Evolutionary conservation across 2,888 invertebrate species (phyloP).

Genomic region (Zygogramma bicolorata): DNA sequence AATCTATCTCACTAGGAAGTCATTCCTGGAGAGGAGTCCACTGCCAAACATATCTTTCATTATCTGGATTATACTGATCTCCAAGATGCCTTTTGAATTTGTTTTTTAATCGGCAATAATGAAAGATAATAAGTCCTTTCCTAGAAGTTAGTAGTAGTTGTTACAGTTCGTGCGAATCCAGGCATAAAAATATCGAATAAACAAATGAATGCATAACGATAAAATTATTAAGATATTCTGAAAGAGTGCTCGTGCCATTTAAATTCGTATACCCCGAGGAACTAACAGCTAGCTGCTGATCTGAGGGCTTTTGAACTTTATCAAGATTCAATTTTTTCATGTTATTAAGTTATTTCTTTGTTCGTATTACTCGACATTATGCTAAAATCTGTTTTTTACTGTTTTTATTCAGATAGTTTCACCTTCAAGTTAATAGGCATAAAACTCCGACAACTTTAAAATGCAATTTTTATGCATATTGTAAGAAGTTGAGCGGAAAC

Average conservation of each 20-base stretch:
- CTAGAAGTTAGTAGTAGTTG: no score
- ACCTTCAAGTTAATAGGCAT: background rate
- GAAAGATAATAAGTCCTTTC: no score
- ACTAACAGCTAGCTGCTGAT: background rate
- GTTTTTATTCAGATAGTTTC: background rate
- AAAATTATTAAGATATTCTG: background rate
- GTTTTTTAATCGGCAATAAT: no score
- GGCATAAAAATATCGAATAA: background rate
- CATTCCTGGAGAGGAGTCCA: no score
- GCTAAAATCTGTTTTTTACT: background rate
- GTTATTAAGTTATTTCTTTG: background rate
- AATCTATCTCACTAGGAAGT: no score
- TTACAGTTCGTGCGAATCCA: background rate
- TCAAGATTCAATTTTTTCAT: background rate
- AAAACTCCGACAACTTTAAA: background rate
- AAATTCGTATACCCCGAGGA: background rate
- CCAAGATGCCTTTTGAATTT: no score
- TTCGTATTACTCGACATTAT: background rate
- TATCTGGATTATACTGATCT: no score
- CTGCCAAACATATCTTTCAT: no score
- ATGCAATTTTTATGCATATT: no score
- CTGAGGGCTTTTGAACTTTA: slow-evolving; percentile 1
- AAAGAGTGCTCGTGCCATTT: background rate
- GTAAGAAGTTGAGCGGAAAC: no score
- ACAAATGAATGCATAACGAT: background rate